Percentiles rank a stretch among this genome's conserved stretches.
These are phyloP conservation scores for Stegodyphus dumicola DNA, from an alignment of 1,140 invertebrate genomes.

Conservation along the genomic window DNA sequence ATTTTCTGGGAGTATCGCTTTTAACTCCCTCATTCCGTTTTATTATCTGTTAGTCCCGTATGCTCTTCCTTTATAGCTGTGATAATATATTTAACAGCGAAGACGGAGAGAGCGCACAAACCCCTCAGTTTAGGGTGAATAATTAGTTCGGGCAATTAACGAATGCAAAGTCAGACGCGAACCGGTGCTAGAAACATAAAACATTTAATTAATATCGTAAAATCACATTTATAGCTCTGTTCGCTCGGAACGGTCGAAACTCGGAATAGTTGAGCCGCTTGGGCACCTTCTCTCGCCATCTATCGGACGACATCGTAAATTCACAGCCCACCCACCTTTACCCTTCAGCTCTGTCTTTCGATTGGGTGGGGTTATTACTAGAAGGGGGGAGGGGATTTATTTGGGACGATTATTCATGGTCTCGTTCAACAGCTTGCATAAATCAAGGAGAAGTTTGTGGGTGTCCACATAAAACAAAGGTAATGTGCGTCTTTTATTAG, in stretches of 20 bases:
- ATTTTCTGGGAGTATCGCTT: slow-evolving; percentile 4
- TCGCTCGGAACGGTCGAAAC: slow-evolving; percentile 52
- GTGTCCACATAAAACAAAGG: slow-evolving; percentile 48
- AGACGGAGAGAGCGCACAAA: neutral
- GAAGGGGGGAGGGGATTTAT: neutral
- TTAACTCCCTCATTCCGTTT: slow-evolving; percentile 46
- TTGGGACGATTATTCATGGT: slow-evolving; percentile 49
- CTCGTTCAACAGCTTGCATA: slow-evolving; percentile 58
- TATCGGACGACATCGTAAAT: slow-evolving; percentile 54
- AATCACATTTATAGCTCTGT: slow-evolving; percentile 60
- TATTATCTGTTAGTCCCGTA: slow-evolving; percentile 60
- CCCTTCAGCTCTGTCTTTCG: slow-evolving; percentile 16
- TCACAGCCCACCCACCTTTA: slow-evolving; percentile 5
- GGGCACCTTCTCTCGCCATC: slow-evolving; percentile 24
- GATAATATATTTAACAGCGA: slow-evolving; percentile 59
- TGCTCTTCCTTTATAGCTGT: slow-evolving; percentile 58
- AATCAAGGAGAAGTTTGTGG: slow-evolving; percentile 51
- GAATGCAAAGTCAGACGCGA: slow-evolving; percentile 51
- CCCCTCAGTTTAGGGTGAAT: slow-evolving; percentile 44
- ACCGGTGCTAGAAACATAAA: slow-evolving; percentile 53
- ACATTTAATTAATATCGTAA: slow-evolving; percentile 61
- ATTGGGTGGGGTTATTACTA: slow-evolving; percentile 15
- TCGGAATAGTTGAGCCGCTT: slow-evolving; percentile 36
- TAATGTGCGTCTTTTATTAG: slow-evolving; percentile 50
- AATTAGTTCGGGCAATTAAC: slow-evolving; percentile 56